Conservation (phyloP, 2,888 invertebrate species). For the Tryphoninae sp. region DNA sequence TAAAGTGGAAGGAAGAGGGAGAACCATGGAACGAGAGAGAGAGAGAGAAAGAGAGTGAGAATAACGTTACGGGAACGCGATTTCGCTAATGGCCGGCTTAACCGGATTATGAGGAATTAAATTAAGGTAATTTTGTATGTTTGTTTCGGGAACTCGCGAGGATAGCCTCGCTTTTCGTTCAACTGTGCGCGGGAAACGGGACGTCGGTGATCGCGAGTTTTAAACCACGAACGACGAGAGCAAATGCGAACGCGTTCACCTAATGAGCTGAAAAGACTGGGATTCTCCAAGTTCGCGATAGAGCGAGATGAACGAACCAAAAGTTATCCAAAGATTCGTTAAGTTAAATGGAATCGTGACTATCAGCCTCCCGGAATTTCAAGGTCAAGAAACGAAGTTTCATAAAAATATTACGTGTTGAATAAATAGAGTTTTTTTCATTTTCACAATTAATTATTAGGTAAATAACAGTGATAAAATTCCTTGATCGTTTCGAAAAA, state of each 20-base stretch:
- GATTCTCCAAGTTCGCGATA: background rate
- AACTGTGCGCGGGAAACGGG: constrained; percentile 24
- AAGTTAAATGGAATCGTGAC: no score
- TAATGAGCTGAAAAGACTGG: constrained; percentile 68
- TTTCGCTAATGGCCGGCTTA: constrained; percentile 75
- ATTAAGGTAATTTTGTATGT: constrained; percentile 74
- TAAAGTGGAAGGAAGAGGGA: constrained; percentile 24
- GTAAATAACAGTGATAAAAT: background rate
- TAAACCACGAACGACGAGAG: constrained; percentile 42
- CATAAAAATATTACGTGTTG: no score
- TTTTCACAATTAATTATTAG: background rate
- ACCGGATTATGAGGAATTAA: constrained; percentile 77
- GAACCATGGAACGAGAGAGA: constrained; percentile 25
- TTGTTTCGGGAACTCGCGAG: constrained; percentile 68
- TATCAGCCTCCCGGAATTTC: no score
- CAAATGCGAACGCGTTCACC: constrained; percentile 62
- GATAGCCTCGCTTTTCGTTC: constrained; percentile 6
- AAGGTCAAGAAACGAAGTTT: no score
- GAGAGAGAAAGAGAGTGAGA: constrained; percentile 45
- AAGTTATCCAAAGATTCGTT: background rate
- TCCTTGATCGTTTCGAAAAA: constrained; percentile 9
- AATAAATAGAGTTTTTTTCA: no score
- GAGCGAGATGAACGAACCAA: background rate
- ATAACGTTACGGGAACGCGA: constrained; percentile 62
- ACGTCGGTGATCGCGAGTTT: constrained; percentile 42